Conservation (phyloP, 2,797 vertebrate species). For the Anguilla marmorata region DNA sequence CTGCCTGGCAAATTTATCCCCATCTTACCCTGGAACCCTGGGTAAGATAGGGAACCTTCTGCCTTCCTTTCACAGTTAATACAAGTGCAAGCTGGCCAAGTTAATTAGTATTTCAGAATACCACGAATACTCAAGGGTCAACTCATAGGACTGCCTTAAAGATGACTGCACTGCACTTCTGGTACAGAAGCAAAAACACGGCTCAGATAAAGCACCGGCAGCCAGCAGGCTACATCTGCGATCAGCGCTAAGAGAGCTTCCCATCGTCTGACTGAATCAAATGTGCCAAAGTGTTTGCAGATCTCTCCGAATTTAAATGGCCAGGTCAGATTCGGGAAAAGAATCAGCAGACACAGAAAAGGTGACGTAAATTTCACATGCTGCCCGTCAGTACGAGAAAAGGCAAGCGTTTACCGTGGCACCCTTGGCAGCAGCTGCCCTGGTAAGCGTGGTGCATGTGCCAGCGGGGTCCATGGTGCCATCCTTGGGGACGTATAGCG, state of each 20-base stretch:
- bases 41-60: no score
- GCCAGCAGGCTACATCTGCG: not conserved
- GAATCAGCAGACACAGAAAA: not conserved
- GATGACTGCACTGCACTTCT: no score
- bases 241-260: not conserved
- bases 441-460: constrained; percentile 83
- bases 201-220: not conserved
- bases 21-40: not conserved
- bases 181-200: not conserved
- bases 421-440: constrained; percentile 83
- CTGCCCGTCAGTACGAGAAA: not conserved
- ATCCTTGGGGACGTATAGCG: constrained; percentile 90
- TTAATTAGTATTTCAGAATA: not conserved
- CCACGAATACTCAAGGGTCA: no score
- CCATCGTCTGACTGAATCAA: not conserved
- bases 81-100: not conserved
- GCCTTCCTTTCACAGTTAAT: not conserved
- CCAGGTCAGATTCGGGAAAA: not conserved
- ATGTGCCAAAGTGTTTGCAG: not conserved
- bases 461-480: constrained; percentile 97
- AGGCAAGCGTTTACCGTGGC: constrained; percentile 74
- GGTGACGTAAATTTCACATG: not conserved
- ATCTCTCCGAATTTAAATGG: not conserved
- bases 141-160: no score
- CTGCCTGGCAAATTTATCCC: not conserved